Conservation (phyloP, 2,888 invertebrate genomes). For the Aleiodes leptofemur region DNA sequence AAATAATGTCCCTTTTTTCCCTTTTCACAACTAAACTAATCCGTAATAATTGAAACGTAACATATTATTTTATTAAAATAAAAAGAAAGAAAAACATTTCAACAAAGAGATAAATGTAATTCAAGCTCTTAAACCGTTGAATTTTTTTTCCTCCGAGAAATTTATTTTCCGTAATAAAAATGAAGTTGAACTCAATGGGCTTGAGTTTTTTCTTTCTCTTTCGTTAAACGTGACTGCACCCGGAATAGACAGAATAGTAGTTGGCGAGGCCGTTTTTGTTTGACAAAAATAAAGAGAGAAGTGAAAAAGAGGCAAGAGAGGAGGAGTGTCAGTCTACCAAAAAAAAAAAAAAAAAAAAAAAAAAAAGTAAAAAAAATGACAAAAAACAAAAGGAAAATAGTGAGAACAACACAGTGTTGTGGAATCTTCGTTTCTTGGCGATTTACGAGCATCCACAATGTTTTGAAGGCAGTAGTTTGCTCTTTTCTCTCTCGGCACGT, state of each 20-base stretch:
- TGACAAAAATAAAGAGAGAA: conserved; percentile 13
- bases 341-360: background rate
- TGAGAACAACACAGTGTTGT: conserved; percentile 18
- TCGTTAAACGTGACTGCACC: conserved; percentile 16
- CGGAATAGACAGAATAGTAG: background rate
- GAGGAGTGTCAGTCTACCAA: background rate
- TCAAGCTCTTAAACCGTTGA: background rate
- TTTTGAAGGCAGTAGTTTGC: conserved; percentile 40
- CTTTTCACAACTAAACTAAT: too few relatives aligned
- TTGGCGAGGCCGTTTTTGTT: background rate
- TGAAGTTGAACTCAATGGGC: conserved; percentile 2
- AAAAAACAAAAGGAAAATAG: conserved; percentile 16
- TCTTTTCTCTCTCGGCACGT: conserved; percentile 39
- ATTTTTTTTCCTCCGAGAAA: background rate
- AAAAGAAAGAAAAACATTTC: too few relatives aligned
- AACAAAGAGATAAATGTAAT: too few relatives aligned
- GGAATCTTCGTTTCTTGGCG: conserved; percentile 46
- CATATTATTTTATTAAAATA: too few relatives aligned
- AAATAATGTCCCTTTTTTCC: too few relatives aligned
- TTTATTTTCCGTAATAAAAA: background rate
- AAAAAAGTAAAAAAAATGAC: background rate
- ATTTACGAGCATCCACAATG: conserved; percentile 46
- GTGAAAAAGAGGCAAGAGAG: conserved; percentile 9
- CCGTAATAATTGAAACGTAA: too few relatives aligned
- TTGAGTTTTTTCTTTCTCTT: background rate